Evolutionary conservation across 2,797 vertebrate species (phyloP).

Genomic region (Odontamblyopus rebecca): DNA sequence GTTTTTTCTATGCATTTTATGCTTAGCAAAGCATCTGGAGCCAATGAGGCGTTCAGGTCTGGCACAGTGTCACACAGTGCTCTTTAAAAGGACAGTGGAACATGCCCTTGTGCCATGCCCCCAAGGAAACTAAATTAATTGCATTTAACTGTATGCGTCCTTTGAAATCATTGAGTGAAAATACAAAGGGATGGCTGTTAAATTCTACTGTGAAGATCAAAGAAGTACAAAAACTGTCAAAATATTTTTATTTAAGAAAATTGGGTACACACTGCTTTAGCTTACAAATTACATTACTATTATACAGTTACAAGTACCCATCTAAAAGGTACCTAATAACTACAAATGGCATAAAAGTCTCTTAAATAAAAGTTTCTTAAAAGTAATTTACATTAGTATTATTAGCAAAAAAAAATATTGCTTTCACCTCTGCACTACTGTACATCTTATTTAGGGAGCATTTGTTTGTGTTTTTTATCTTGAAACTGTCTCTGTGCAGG

Average conservation of each 20-base stretch:
- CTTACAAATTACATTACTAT: not conserved
- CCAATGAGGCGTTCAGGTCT: conserved; percentile 69
- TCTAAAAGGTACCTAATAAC: not conserved
- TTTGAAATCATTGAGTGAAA: conserved; percentile 19
- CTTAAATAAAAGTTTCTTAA: not conserved
- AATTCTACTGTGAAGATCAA: not conserved
- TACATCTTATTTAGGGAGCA: conserved; percentile 23
- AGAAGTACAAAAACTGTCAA: not conserved
- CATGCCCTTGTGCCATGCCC: conserved; percentile 45
- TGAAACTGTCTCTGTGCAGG: conserved; percentile 74
- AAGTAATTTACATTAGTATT: not conserved
- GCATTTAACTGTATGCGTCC: conserved; percentile 28
- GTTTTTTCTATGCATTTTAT: conserved; percentile 70
- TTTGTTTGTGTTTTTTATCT: conserved; percentile 38
- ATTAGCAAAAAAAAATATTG: not conserved
- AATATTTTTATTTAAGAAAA: not conserved
- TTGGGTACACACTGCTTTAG: not conserved
- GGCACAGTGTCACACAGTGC: conserved; percentile 60
- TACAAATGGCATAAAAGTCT: not conserved
- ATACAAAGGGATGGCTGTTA: not conserved
- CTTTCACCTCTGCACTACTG: not conserved
- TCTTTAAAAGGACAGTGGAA: conserved; percentile 60
- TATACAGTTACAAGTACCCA: not conserved
- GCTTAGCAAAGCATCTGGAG: conserved; percentile 78
- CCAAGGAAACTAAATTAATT: conserved; percentile 34